Conservation (phyloP, 2,797 vertebrate species). For the Erethizon dorsatum region DNA sequence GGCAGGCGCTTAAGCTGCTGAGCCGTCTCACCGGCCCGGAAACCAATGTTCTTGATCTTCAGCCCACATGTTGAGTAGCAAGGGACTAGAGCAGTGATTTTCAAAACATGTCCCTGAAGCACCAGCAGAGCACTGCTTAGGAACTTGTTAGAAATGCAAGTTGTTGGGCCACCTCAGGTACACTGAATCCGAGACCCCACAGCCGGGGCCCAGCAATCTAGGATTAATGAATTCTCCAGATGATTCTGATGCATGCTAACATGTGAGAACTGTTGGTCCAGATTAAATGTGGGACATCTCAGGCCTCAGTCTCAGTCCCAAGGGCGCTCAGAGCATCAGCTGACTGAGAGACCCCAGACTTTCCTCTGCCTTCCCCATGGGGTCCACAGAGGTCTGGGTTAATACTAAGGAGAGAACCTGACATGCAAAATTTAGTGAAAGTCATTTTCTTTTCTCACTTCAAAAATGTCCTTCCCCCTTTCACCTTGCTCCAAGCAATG, state of each 20-base stretch:
- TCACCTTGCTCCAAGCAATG: neutral
- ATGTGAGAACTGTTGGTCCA: neutral
- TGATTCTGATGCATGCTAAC: neutral
- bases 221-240: neutral
- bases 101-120: neutral
- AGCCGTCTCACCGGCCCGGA: too few relatives aligned
- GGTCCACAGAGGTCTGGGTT: neutral
- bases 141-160: neutral
- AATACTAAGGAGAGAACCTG: conserved; percentile 15
- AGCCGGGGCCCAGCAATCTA: too few relatives aligned
- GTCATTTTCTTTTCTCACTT: neutral
- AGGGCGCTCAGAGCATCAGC: neutral
- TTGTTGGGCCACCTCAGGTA: neutral
- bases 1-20: too few relatives aligned
- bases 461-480: neutral
- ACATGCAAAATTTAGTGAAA: neutral
- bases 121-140: neutral
- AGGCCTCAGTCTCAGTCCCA: neutral
- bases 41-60: neutral
- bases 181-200: neutral
- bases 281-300: neutral
- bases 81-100: neutral
- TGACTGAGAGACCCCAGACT: neutral
- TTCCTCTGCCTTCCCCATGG: neutral
- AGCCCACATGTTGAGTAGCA: neutral